phyloP scores from a whole-genome alignment of 1,140 invertebrate species.

The Aphaenogaster rudis region DNA sequence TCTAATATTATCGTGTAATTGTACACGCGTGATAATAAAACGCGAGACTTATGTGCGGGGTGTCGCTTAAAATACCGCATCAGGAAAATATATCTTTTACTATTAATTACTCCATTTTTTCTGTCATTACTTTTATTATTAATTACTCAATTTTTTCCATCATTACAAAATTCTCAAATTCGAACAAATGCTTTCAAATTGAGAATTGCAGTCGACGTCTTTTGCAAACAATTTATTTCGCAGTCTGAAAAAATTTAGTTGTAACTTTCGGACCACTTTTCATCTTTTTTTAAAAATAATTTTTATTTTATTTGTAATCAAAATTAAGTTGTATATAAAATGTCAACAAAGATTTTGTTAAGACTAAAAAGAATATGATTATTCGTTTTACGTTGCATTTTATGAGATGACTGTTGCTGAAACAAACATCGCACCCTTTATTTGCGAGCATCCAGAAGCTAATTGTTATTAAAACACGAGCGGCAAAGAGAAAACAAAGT shows the following conservation, averaged over 20 bases:
- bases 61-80: neutral
- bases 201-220: neutral
- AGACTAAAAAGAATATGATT: neutral
- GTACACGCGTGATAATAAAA: conserved; percentile 42
- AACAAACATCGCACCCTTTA: neutral
- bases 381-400: neutral
- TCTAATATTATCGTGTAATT: conserved; percentile 40
- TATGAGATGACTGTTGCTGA: neutral
- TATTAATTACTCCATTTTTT: neutral
- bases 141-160: neutral
- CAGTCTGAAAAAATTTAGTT: neutral
- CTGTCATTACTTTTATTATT: neutral
- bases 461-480: neutral
- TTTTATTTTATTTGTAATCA: neutral
- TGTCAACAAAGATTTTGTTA: neutral
- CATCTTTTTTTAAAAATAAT: neutral
- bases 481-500: neutral
- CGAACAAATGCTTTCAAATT: neutral
- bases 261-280: neutral
- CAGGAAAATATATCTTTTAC: neutral
- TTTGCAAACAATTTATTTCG: neutral
- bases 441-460: neutral
- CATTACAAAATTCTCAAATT: neutral
- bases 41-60: conserved; percentile 13
- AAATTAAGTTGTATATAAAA: neutral